Evolutionary conservation across 2,113 vertebrate genomes (phyloP).

Genomic region (Entomyzon cyanotis): DNA sequence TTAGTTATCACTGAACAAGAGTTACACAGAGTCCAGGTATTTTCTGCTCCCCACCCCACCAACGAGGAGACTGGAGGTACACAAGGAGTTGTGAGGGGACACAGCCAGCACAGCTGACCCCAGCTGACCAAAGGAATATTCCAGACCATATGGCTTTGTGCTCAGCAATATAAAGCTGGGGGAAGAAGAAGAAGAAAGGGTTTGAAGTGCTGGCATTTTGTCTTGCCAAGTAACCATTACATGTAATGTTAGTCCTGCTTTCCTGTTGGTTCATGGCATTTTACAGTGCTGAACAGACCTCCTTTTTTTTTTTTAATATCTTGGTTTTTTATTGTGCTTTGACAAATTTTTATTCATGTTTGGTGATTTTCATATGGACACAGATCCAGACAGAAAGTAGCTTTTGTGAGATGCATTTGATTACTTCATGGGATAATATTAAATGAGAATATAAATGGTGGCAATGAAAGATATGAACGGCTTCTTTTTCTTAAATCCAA

Average conservation of each 20-base stretch:
- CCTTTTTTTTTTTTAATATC: background rate
- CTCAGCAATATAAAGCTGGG: background rate
- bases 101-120: background rate
- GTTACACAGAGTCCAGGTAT: background rate
- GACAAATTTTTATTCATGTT: background rate
- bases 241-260: background rate
- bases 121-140: background rate
- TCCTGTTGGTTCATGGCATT: background rate
- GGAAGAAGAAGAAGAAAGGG: background rate
- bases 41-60: background rate
- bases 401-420: background rate
- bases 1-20: background rate
- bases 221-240: background rate
- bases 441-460: background rate
- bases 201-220: background rate
- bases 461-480: background rate
- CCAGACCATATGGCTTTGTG: accelerated
- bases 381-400: background rate
- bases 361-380: background rate
- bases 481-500: background rate
- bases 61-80: accelerated
- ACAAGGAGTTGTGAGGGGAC: background rate
- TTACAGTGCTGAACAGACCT: background rate
- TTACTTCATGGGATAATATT: background rate
- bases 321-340: background rate